phyloP scores from a whole-genome alignment of 2,113 vertebrate genomes.

The Galeopterus variegatus region DNA sequence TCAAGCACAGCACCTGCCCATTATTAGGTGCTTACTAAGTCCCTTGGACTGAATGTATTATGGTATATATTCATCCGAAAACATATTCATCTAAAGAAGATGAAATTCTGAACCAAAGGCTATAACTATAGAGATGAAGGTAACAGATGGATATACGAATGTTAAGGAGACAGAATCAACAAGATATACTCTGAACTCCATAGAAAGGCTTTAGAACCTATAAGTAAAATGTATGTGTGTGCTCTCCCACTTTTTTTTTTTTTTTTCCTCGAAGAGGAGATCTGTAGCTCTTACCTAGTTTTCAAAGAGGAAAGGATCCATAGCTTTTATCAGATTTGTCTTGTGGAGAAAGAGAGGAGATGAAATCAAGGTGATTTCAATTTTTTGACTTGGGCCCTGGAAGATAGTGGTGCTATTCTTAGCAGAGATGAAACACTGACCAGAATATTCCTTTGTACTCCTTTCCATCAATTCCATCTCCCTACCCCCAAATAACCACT shows the following conservation, averaged over 20 bases:
- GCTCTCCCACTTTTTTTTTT: background rate
- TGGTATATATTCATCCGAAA: background rate
- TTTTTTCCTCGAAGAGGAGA: background rate
- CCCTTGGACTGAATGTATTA: background rate
- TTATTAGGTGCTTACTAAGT: background rate
- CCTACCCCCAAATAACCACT: no score
- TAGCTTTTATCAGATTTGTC: background rate
- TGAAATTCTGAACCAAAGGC: background rate
- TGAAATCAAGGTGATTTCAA: no score
- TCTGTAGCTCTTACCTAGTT: background rate
- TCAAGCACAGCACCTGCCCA: background rate
- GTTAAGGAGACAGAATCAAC: background rate
- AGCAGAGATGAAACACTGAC: no score
- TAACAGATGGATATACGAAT: background rate
- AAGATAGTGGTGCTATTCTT: no score
- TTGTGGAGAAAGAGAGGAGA: background rate
- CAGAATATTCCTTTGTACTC: no score
- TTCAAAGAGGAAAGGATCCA: background rate
- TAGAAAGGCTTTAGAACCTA: background rate
- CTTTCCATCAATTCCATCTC: no score
- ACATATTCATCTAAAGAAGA: background rate
- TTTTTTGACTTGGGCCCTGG: no score
- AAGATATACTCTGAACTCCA: background rate
- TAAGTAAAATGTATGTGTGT: background rate
- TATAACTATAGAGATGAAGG: background rate